A percentile compares a stretch with the other conserved stretches of the same genome.
Evolutionary conservation across 2,113 vertebrate species (phyloP).

Genomic region (Syrrhaptes paradoxus): DNA sequence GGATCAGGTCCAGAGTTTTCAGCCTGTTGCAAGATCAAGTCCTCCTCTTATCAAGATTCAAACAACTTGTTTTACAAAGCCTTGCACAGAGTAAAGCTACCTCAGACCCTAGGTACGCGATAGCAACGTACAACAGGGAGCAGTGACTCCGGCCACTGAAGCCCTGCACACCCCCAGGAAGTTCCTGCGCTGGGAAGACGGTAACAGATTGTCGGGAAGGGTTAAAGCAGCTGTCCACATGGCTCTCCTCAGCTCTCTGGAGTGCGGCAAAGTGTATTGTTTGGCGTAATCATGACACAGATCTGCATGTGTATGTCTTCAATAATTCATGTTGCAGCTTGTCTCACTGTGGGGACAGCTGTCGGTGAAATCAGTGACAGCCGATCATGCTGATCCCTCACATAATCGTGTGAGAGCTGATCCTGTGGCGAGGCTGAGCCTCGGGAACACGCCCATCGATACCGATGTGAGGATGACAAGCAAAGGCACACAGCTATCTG

Average conservation of each 20-base stretch:
- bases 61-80: not conserved
- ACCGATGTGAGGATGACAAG: not conserved
- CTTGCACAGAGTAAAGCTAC: not conserved
- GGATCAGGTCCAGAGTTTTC: fast-evolving
- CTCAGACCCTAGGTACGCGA: not conserved
- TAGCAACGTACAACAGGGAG: not conserved
- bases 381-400: slow-evolving; percentile 87
- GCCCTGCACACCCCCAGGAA: not conserved
- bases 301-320: slow-evolving; percentile 80
- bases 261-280: slow-evolving; percentile 72
- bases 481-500: not conserved
- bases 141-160: not conserved
- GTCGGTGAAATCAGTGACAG: slow-evolving; percentile 91
- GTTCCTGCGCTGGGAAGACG: slow-evolving; percentile 14
- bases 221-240: slow-evolving; percentile 72
- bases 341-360: slow-evolving; percentile 91
- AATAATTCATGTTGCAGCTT: slow-evolving; percentile 87
- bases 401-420: slow-evolving; percentile 81
- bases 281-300: slow-evolving; percentile 75
- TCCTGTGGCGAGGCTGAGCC: slow-evolving; percentile 76
- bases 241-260: slow-evolving; percentile 53
- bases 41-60: not conserved
- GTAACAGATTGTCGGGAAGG: slow-evolving; percentile 71
- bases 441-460: slow-evolving; percentile 67
- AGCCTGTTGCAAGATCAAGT: not conserved